These are phyloP conservation scores for Silurus glanis DNA, from an alignment of 2,113 vertebrate genomes.

Conservation along the genomic window DNA sequence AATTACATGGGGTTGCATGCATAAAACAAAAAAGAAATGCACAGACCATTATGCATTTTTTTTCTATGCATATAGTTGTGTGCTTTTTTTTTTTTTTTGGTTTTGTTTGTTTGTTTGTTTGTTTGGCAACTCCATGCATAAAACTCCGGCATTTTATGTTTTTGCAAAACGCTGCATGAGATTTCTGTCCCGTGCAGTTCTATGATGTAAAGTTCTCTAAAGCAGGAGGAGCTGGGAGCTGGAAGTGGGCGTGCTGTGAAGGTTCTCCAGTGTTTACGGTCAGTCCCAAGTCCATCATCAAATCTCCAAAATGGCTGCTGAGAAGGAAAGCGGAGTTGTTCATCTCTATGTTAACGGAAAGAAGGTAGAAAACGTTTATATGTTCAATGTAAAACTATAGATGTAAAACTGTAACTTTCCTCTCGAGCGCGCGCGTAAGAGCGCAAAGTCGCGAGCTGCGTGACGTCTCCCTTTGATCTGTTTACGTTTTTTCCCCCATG, in stretches of 20 bases:
- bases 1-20: too few relatives aligned
- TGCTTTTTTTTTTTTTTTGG: too few relatives aligned
- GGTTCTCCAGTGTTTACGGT: background rate
- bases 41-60: too few relatives aligned
- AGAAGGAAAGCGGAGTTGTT: conserved; percentile 12
- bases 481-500: background rate
- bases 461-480: background rate
- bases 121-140: too few relatives aligned
- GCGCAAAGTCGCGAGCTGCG: background rate
- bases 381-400: background rate
- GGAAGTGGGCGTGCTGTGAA: background rate
- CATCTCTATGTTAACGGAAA: conserved; percentile 59
- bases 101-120: too few relatives aligned
- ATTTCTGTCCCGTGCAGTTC: too few relatives aligned
- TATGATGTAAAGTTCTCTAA: background rate
- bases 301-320: conserved; percentile 44
- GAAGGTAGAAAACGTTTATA: conserved; percentile 47
- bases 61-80: too few relatives aligned
- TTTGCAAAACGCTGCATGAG: too few relatives aligned
- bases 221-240: background rate
- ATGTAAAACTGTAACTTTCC: too few relatives aligned
- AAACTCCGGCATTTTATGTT: too few relatives aligned
- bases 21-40: too few relatives aligned
- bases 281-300: background rate
- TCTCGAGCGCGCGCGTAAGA: background rate